Base-by-base conservation (phyloP, 1,140 invertebrate species). In the Ceratitis capitata region DNA sequence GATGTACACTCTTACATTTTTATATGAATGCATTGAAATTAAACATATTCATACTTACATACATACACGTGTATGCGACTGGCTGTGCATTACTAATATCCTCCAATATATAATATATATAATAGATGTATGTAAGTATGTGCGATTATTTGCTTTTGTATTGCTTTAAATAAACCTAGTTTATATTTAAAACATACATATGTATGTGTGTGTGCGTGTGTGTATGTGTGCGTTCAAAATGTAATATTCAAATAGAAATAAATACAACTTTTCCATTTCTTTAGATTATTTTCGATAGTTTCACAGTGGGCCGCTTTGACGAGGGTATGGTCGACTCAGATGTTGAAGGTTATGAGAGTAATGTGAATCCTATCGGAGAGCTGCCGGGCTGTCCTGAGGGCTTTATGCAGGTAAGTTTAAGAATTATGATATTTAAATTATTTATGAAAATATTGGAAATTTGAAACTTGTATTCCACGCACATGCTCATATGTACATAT, bases 201-300 rank as follows among this genome's bases (percentile, higher is more conserved):
- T n/a, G n/a, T n/a, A n/a, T n/a, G n/a, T n/a, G n/a, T n/a, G n/a
- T n/a, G n/a, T n/a, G n/a, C n/a, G n/a, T n/a, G n/a, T n/a, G n/a
- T n/a, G n/a, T n/a, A n/a, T n/a, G n/a, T n/a, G n/a, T n/a, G n/a
- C n/a, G n/a, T n/a, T n/a, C n/a, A n/a, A n/a, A n/a, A n/a, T 12
- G 5, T 14, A 42, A 9, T 6, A 35, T 74, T 74, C 16, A 42
- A 74, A 74, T 6, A 2, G 5, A 39, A 74, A 42, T 42, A 42
- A 42, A n/a, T 45, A 23, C 6, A 35, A 32, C 16, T 83, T 53
- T 56, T 84, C 12, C 42, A 82, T 64, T 69, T 26, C 92, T 93
- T 32, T 94, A 96, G 94, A 92, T 97, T 42, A 94, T 96, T 83
- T 97, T 97, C 93, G 96, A 97, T 89, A 94, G 95, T 84, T 97